Percentiles rank a stretch among this genome's conserved stretches.
Conservation (phyloP, 2,888 invertebrate species). For the Chloromyia formosa region DNA sequence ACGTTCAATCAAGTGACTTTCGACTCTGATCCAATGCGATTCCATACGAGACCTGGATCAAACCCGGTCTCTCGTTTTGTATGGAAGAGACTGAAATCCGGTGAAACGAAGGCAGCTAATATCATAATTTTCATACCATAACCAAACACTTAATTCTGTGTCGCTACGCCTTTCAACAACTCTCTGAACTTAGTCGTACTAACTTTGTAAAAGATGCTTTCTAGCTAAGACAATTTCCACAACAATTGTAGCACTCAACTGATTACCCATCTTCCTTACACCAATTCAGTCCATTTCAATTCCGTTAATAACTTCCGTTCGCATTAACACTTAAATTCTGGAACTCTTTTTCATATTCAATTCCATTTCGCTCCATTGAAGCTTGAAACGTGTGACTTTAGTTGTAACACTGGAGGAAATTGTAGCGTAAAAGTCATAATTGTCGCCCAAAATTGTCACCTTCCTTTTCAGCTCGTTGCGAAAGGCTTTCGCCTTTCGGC, state of each 20-base stretch:
- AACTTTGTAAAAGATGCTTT: not conserved
- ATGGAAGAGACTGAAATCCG: too few relatives aligned
- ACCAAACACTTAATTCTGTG: too few relatives aligned
- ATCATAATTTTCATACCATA: too few relatives aligned
- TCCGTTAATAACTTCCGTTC: conserved; percentile 34
- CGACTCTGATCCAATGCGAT: too few relatives aligned
- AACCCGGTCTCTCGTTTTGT: too few relatives aligned
- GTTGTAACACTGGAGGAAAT: not conserved
- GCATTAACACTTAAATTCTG: conserved; percentile 16
- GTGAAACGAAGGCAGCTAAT: too few relatives aligned
- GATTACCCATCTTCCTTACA: not conserved
- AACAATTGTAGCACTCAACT: not conserved
- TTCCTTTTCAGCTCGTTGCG: conserved; percentile 5
- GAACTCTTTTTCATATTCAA: not conserved
- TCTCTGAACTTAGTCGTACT: too few relatives aligned
- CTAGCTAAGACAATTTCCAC: not conserved
- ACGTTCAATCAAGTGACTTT: too few relatives aligned
- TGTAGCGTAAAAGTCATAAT: conserved; percentile 24
- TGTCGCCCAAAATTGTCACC: conserved; percentile 33
- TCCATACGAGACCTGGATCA: too few relatives aligned
- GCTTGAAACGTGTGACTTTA: not conserved
- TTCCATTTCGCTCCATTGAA: conserved; percentile 25
- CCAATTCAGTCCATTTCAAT: conserved; percentile 5
- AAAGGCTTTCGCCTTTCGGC: conserved; percentile 32
- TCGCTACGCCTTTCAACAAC: too few relatives aligned